Evolutionary conservation across 2,113 vertebrate genomes (phyloP).

Genomic region (Argyrosomus japonicus): DNA sequence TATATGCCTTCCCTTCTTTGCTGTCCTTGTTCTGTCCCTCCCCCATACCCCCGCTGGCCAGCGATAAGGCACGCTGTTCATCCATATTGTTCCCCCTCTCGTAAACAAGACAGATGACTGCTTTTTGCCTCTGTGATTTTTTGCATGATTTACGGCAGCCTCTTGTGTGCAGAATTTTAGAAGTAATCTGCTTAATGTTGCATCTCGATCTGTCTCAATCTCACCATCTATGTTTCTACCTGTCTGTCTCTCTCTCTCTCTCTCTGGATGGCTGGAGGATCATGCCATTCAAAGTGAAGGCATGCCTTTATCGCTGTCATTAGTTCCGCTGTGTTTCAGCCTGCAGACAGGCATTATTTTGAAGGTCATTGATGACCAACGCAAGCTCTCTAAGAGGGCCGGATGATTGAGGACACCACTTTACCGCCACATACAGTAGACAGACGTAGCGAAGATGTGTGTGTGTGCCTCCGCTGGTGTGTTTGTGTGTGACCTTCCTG

Average conservation of each 20-base stretch:
- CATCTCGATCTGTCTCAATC: constrained; percentile 69
- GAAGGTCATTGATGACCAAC: constrained; percentile 77
- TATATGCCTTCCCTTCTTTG: constrained; percentile 45
- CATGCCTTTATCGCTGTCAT: constrained; percentile 71
- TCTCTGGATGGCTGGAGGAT: constrained; percentile 42
- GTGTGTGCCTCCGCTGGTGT: no score
- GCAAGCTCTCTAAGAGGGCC: constrained; percentile 10
- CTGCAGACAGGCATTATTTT: constrained; percentile 54
- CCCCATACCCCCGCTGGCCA: constrained; percentile 41
- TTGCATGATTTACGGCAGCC: constrained; percentile 72
- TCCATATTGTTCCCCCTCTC: constrained; percentile 75
- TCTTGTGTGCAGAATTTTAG: constrained; percentile 75
- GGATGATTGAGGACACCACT: constrained; percentile 46
- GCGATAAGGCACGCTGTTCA: constrained; percentile 59
- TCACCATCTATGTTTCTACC: constrained; percentile 39
- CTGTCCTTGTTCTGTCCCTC: constrained; percentile 61
- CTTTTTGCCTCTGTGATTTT: constrained; percentile 65
- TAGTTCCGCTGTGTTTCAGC: constrained; percentile 75
- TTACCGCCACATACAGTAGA: constrained; percentile 13
- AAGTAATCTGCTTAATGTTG: constrained; percentile 85
- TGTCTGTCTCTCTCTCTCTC: constrained; percentile 25
- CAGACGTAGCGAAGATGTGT: not conserved
- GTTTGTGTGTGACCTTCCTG: constrained; percentile 5
- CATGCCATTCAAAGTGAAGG: constrained; percentile 64
- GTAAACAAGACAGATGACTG: constrained; percentile 80